A percentile compares a stretch with the other conserved stretches of the same genome.
These are phyloP conservation scores for Ischnus inquisitorius DNA, from an alignment of 2,888 invertebrate species.

Conservation along the genomic window DNA sequence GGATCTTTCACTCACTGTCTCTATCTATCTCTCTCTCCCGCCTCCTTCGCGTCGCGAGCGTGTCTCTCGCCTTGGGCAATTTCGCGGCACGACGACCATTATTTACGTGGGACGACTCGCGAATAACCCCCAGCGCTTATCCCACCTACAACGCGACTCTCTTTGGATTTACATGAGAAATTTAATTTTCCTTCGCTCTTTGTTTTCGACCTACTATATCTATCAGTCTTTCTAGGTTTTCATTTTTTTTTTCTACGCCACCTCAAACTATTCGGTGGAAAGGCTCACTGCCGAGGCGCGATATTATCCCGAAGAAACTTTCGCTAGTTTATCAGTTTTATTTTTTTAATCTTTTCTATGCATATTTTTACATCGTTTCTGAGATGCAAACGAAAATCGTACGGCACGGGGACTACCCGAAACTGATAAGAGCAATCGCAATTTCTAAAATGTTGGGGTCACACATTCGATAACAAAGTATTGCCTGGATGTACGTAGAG, in stretches of 20 bases:
- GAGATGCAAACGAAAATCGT: background rate
- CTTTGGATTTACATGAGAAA: constrained; percentile 78
- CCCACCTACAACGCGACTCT: constrained; percentile 30
- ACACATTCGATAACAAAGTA: background rate
- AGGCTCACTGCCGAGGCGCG: background rate
- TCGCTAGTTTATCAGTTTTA: background rate
- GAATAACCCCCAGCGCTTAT: constrained; percentile 60
- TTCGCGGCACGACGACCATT: constrained; percentile 61
- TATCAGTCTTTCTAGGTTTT: constrained; percentile 38
- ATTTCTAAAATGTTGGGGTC: background rate
- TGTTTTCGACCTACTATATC: constrained; percentile 45
- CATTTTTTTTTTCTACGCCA: constrained; percentile 47
- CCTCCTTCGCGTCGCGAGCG: background rate
- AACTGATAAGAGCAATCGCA: background rate
- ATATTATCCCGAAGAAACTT: background rate
- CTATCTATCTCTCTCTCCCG: constrained; percentile 4
- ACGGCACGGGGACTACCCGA: background rate
- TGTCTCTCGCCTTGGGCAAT: constrained; percentile 53
- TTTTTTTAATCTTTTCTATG: background rate
- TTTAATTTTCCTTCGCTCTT: constrained; percentile 72
- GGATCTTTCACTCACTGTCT: too few relatives aligned
- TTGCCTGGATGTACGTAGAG: background rate
- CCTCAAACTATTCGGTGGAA: background rate
- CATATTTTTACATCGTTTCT: background rate
- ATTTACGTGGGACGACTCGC: constrained; percentile 60